Evolutionary conservation across 2,888 invertebrate genomes (phyloP).

Genomic region (Rhorus exstirpatorius): DNA sequence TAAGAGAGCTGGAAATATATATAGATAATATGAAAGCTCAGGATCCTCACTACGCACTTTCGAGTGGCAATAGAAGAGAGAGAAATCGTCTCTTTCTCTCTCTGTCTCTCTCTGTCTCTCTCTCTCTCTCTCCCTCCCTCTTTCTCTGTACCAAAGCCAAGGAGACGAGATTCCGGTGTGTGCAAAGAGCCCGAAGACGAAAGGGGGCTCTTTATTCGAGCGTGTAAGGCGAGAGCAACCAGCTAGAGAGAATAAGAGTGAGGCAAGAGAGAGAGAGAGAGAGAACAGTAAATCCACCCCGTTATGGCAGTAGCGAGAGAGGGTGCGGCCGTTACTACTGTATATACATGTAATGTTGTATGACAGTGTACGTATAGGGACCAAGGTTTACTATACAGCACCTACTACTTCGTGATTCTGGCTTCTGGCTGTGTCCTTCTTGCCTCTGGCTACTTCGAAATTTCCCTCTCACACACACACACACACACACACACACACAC

Average conservation of each 20-base stretch:
- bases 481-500: background rate
- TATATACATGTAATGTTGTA: background rate
- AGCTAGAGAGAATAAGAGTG: constrained; percentile 21
- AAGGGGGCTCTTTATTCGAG: constrained; percentile 64
- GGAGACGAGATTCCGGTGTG: constrained; percentile 42
- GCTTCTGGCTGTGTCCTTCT: constrained; percentile 59
- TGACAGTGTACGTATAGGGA: background rate
- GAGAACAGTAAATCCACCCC: constrained; percentile 9
- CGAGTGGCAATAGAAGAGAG: constrained; percentile 65
- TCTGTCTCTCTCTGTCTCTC: background rate
- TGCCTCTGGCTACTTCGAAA: constrained; percentile 65
- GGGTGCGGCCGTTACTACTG: constrained; percentile 56
- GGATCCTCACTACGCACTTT: constrained; percentile 51
- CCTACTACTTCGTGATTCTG: constrained; percentile 54
- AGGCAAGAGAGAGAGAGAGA: constrained; percentile 17
- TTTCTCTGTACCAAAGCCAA: constrained; percentile 48
- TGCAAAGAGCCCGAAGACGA: constrained; percentile 38
- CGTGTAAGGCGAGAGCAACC: constrained; percentile 69
- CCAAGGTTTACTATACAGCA: constrained; percentile 15
- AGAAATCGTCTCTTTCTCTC: constrained; percentile 31
- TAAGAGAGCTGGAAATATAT: constrained; percentile 38
- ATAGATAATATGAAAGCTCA: constrained; percentile 71
- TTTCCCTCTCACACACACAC: constrained; percentile 37
- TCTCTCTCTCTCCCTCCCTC: background rate
- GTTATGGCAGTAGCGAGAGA: constrained; percentile 37